Evolutionary conservation across 1,140 invertebrate species (phyloP), one percentile per base, ranked within the genome.

Genomic region (Papilio glaucus): DNA sequence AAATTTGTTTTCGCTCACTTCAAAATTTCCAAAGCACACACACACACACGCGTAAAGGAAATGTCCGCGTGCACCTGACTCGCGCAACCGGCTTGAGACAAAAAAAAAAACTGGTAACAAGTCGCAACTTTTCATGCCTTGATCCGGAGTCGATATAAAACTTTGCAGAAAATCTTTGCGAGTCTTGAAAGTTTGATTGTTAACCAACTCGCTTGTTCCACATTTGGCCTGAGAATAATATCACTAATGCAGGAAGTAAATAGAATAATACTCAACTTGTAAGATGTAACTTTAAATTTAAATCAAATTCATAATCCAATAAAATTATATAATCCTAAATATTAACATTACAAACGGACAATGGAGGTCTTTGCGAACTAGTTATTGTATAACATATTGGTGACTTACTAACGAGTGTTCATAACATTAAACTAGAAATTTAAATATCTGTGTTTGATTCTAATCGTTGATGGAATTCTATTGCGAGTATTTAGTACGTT

Each of bases 101-200:
- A 18, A 2, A 21, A n/a, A 49, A 49, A 15, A 9, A 49, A 49
- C 42, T 18, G 15, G 41, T 42, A 42, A 42, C 41, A 42, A 42
- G 41, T 42, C 3, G 42, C 42, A 49, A 49, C 42, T 49, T 49
- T 49, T 49, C 42, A 49, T 49, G 8, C 42, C 21, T 49, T 7
- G 6, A 49, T 49, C 21, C 15, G 42, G 42, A 5, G 42, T 49
- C 42, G 15, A 49, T 18, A 21, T 49, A 49, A 49, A 49, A 49
- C 15, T 49, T 42, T 49, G 15, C 7, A 21, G 42, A 49, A 45
- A 49, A 18, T n/a, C 5, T 21, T 49, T 49, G 15, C 42, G 15
- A 49, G 15, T 18, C 41, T 42, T 42, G 6, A 18, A 49, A 49
- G 42, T 49, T 49, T 49, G 42, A 49, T 49, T 49, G 42, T 49